Base-by-base conservation (phyloP, 2,113 vertebrate genomes). In the Donacobius atricapilla region DNA sequence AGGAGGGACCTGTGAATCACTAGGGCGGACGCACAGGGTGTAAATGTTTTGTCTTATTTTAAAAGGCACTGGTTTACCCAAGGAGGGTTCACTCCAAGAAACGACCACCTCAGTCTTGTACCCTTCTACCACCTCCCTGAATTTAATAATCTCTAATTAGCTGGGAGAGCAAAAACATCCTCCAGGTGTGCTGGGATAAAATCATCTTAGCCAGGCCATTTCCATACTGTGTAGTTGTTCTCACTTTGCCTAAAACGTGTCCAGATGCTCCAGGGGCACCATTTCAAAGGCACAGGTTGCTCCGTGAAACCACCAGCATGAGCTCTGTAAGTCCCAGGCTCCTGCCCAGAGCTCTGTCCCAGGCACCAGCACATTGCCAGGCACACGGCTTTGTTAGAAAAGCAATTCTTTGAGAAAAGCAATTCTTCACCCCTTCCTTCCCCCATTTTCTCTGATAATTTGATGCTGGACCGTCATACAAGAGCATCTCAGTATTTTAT, bases 21-120 rank as follows among this genome's bases (percentile, higher is more conserved):
- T 11, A 2, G 3, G 4, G 27, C 0, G 5, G 54, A 39, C 4
- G 8, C 9, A n/a, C 1, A 70, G 31, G 6, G 31, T 21, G 2
- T 8, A 31, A 81, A 35, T 20, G 42, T 23, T 66, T 39, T 24
- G 9, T 22, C 40, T 69, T n/a, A 13, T 15, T 78, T 87, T 30
- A 35, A 77, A 87, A 82, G 9, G 8, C n/a, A 44, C 15, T 25
- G 4, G 10, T 48, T 63, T 24, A 57, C 45, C n/a, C 4, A 61
- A 78, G 4, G 9, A n/a, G 18, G 33, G 22, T 25, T 51, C 47
- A 33, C 21, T 47, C 33, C 9, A 40, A 53, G 53, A 60, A 89
- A 15, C 5, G 60, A 28, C 15, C 3, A 42, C 30, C 7, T 66
- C 40, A 14, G 23, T 70, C 15, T 61, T 42, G 17, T 5, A 1